phyloP scores from a whole-genome alignment of 2,888 invertebrate species.

The Apodemia hepburni region DNA sequence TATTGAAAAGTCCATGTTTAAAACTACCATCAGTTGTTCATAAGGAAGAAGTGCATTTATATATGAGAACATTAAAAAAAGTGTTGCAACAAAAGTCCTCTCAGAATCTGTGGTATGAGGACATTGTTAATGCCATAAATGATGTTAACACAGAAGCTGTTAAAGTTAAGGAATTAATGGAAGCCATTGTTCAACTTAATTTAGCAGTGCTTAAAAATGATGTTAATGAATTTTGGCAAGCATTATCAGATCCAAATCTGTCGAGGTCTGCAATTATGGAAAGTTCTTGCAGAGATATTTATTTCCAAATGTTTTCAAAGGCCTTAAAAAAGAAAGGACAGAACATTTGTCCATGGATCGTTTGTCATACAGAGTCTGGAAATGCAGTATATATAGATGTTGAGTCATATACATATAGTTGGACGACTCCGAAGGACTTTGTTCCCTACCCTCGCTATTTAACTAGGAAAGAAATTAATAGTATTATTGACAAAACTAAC shows the following conservation, averaged over 20 bases:
- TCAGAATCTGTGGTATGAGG: slow-evolving; percentile 81
- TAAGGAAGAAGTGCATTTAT: slow-evolving; percentile 72
- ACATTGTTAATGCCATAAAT: slow-evolving; percentile 68
- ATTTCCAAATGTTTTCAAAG: slow-evolving; percentile 72
- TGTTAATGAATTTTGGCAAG: slow-evolving; percentile 57
- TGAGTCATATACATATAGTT: slow-evolving; percentile 66
- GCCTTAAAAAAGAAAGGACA: slow-evolving; percentile 64
- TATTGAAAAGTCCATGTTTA: slow-evolving; percentile 68
- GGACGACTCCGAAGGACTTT: slow-evolving; percentile 75
- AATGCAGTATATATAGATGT: slow-evolving; percentile 76
- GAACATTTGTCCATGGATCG: slow-evolving; percentile 72
- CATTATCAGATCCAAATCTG: slow-evolving; percentile 49
- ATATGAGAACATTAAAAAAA: slow-evolving; percentile 74
- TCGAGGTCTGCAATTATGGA: slow-evolving; percentile 47
- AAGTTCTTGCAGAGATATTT: slow-evolving; percentile 57
- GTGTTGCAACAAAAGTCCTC: slow-evolving; percentile 73
- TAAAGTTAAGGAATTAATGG: slow-evolving; percentile 68
- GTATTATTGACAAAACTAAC: slow-evolving; percentile 64
- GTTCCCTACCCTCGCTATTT: slow-evolving; percentile 69
- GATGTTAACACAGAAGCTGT: slow-evolving; percentile 71
- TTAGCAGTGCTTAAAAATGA: slow-evolving; percentile 63
- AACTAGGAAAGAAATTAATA: slow-evolving; percentile 62
- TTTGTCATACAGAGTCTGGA: slow-evolving; percentile 71
- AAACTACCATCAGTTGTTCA: slow-evolving; percentile 61
- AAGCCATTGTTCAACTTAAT: slow-evolving; percentile 65